Conservation (phyloP, 2,888 invertebrate genomes). For the Leucoma salicis region DNA sequence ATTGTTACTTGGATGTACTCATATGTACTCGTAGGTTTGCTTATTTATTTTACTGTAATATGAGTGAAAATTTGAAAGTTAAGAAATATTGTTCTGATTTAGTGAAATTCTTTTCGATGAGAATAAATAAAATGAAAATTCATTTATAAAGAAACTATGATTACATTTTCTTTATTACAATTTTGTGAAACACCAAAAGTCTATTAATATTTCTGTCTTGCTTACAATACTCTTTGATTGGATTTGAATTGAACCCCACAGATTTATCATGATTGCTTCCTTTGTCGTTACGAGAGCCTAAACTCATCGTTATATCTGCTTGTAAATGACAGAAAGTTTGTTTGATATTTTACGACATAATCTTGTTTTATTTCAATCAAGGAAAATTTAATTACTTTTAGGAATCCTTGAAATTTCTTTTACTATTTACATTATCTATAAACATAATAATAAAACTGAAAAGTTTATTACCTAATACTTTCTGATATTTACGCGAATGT, state of each 20-base stretch:
- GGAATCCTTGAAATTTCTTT: no score
- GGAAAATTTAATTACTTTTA: no score
- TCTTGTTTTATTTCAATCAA: no score
- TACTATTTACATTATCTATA: no score
- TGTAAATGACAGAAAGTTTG: neutral
- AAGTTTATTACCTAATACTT: no score
- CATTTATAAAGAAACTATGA: neutral
- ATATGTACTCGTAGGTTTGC: no score
- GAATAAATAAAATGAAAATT: neutral
- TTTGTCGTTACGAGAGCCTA: constrained; percentile 2
- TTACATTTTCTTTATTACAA: neutral
- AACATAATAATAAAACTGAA: no score
- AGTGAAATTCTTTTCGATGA: neutral
- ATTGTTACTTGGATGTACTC: no score
- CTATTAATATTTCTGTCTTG: neutral
- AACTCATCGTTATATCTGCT: neutral
- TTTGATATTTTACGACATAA: neutral
- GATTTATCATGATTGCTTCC: constrained; percentile 8
- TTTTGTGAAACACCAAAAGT: neutral
- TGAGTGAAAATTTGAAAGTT: no score
- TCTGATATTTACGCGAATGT: no score
- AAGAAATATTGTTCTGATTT: neutral
- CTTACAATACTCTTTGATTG: neutral
- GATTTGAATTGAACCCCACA: constrained; percentile 5
- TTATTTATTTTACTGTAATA: no score